phyloP scores from a whole-genome alignment of 2,888 invertebrate species.

The Sphecodes monilicornis region DNA sequence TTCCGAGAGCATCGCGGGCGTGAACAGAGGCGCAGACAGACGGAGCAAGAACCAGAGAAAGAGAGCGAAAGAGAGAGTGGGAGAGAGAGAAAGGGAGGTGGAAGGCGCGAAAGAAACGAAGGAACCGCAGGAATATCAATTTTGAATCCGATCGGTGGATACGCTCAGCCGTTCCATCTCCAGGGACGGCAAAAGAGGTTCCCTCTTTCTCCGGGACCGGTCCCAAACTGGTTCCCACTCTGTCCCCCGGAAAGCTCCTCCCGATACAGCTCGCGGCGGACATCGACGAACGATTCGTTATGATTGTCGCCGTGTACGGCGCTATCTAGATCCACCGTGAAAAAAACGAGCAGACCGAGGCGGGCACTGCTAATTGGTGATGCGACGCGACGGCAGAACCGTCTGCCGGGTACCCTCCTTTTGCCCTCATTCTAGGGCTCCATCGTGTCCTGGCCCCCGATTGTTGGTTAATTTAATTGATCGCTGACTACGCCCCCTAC shows the following conservation, averaged over 20 bases:
- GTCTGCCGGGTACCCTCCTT: slow-evolving; percentile 33
- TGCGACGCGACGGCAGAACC: slow-evolving; percentile 63
- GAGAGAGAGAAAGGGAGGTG: background rate
- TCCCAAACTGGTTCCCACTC: slow-evolving; percentile 74
- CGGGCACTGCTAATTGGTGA: slow-evolving; percentile 69
- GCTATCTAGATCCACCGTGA: slow-evolving; percentile 67
- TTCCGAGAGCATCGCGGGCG: slow-evolving; percentile 50
- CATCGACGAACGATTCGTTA: slow-evolving; percentile 75
- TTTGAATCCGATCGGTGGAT: slow-evolving; percentile 78
- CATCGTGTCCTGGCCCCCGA: slow-evolving; percentile 7
- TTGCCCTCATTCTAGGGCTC: slow-evolving; percentile 34
- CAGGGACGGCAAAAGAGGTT: slow-evolving; percentile 37
- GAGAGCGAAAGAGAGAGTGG: background rate
- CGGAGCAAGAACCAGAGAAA: background rate
- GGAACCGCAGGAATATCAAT: slow-evolving; percentile 76
- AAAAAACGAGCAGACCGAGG: slow-evolving; percentile 45
- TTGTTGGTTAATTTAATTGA: slow-evolving; percentile 60
- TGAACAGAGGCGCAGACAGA: background rate
- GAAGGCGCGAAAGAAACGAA: slow-evolving; percentile 41
- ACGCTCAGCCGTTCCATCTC: slow-evolving; percentile 74
- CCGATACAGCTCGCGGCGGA: slow-evolving; percentile 58
- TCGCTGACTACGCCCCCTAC: slow-evolving; percentile 10
- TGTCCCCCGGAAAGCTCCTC: slow-evolving; percentile 52
- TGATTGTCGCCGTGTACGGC: slow-evolving; percentile 63
- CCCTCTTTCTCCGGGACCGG: slow-evolving; percentile 64